Evolutionary conservation across 2,888 invertebrate species (phyloP), one percentile per base, ranked within the genome.

Genomic region (Sinohyriopsis cumingii): DNA sequence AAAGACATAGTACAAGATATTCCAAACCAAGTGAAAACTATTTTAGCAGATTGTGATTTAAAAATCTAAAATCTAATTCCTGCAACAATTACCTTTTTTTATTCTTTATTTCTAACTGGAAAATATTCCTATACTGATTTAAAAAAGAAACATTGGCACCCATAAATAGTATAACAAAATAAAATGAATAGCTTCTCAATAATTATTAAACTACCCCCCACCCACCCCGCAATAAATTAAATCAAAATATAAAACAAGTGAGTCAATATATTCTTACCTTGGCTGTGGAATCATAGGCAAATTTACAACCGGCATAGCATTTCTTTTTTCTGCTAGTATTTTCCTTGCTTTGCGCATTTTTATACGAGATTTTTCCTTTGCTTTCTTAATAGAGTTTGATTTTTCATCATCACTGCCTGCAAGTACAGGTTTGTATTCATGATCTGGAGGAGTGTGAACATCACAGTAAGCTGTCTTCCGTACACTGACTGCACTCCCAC

Each of bases 401-500:
- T 82, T 82, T 19, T 81, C 80, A 25, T 86, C 89, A 78, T 88
- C 88, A 66, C 69, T 78, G 61, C 72, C 78, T 24, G 70, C 75
- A 63, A 76, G 68, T 57, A 75, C 65, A 33, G 86, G 84, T 22
- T 80, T 83, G 71, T 78, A 83, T 59, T 85, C 84, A 53, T 82
- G 82, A 75, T 89, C 93, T 0, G 93, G 92, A 0, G 97, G 96
- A 0, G 97, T 95, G 88, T 99, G 99, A 0, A 95, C 93, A 89
- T 98, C 97, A 89, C 99, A 99, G 89, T 95, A 99, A 19, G 98
- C 98, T 84, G 96, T 96, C 90, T 98, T 98, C 85, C 97, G 95
- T 0, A 98, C 87, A 78, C 85, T 87, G 24, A 84, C 78, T 28
- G 86, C 80, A 66, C 80, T 73, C 12, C 80, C 79, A 55, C 82